These are phyloP conservation scores for Acrossocheilus fasciatus DNA, from an alignment of 2,797 vertebrate genomes.

Conservation along the genomic window DNA sequence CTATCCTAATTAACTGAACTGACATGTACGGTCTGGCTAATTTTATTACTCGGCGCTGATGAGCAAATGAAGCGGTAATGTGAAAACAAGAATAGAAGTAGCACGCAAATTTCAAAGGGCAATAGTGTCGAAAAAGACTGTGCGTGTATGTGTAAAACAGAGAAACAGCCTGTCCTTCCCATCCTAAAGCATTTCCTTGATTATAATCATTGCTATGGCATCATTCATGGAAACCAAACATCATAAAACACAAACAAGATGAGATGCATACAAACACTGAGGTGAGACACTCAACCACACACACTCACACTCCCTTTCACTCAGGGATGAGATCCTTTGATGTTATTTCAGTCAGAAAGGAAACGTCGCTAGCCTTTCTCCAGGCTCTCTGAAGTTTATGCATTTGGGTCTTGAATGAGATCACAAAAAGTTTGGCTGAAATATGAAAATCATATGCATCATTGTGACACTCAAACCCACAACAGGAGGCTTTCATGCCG, in stretches of 20 bases:
- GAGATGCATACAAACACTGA: slow-evolving; percentile 53
- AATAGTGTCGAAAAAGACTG: not conserved
- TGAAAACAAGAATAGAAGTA: slow-evolving; percentile 38
- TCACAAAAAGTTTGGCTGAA: slow-evolving; percentile 36
- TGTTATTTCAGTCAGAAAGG: slow-evolving; percentile 44
- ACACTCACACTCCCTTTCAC: slow-evolving; percentile 14
- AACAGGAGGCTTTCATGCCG: slow-evolving; percentile 10
- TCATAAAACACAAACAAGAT: slow-evolving; percentile 57
- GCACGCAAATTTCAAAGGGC: slow-evolving; percentile 34
- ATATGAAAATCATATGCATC: slow-evolving; percentile 56
- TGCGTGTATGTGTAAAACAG: not conserved
- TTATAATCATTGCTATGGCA: slow-evolving; percentile 66
- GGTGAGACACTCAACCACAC: slow-evolving; percentile 35
- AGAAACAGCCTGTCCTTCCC: slow-evolving; percentile 23
- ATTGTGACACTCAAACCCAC: slow-evolving; percentile 12
- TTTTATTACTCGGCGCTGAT: slow-evolving; percentile 2
- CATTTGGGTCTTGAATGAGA: slow-evolving; percentile 25
- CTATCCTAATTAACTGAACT: slow-evolving; percentile 10
- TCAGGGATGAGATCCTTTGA: slow-evolving; percentile 45
- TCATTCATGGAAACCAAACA: slow-evolving; percentile 66
- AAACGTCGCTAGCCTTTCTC: slow-evolving; percentile 11
- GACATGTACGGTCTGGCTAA: slow-evolving; percentile 9
- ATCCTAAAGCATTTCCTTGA: slow-evolving; percentile 60
- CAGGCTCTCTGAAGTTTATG: slow-evolving; percentile 1
- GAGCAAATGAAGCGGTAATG: slow-evolving; percentile 35